Percentiles rank a stretch among this genome's conserved stretches.
phyloP scores from a whole-genome alignment of 2,797 vertebrate species.

The Sphenodon punctatus region DNA sequence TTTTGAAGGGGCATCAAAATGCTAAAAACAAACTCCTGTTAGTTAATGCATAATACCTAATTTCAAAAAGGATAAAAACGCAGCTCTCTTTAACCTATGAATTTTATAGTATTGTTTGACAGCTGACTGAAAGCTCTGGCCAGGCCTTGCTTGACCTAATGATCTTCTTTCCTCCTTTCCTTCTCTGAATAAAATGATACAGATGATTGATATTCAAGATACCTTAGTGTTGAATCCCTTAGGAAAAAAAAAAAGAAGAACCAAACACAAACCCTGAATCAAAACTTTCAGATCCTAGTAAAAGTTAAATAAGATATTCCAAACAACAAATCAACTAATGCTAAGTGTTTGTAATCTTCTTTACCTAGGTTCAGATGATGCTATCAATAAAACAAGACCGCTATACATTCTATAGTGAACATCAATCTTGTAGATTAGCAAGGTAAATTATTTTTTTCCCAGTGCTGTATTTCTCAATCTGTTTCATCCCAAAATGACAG shows the following conservation, averaged over 20 bases:
- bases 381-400: not conserved
- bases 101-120: not conserved
- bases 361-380: constrained; percentile 32
- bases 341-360: constrained; percentile 6
- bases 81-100: not conserved
- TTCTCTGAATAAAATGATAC: constrained; percentile 11
- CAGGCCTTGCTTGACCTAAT: not conserved
- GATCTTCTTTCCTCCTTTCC: not conserved
- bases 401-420: constrained; percentile 23
- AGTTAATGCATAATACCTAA: not conserved
- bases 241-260: not conserved
- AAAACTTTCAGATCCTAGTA: not conserved
- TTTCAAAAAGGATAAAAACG: not conserved
- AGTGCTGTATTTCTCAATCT: constrained; percentile 59
- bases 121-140: not conserved
- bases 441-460: constrained; percentile 54
- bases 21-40: not conserved
- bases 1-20: constrained; percentile 1
- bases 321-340: not conserved
- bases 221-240: not conserved
- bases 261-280: not conserved
- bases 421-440: constrained; percentile 49
- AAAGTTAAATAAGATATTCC: constrained; percentile 29
- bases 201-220: not conserved
- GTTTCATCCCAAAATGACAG: constrained; percentile 67